Base-by-base conservation (phyloP, 92 coral and sea anemone genomes). In the Parazoanthus atlanticus region DNA sequence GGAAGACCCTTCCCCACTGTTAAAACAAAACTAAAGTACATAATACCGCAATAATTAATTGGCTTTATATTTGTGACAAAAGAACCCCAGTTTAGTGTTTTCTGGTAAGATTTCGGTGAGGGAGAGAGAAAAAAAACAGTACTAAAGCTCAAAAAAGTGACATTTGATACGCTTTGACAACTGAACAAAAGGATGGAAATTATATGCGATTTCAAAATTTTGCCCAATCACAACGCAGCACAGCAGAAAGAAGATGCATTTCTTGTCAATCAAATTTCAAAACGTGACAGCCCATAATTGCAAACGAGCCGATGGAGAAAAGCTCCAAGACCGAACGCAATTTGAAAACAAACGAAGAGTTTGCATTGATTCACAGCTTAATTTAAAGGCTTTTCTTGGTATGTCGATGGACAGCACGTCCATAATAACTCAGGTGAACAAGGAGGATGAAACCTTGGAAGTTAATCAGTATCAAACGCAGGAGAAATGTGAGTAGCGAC, bases 321-420 rank as follows among this genome's bases (percentile, higher is more conserved):
- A 69, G 84, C 87, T 84, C 74, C 78, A 31, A 70, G 87, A 38
- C 87, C n/a, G 78, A 84, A 71, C 87, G 87, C 78, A 84, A 70
- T 84, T 84, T 84, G 87, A 84, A 84, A 84, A 84, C 87, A 84
- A 84, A 84, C 87, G 78, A 46, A 41, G 78, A 84, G 61, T 46
- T 84, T 69, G 78, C 67, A 30, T 70, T 84, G 34, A 69, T 84
- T 84, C 70, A 84, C 65, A 16, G 87, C 87, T 43, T 72, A 70
- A 46, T 84, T 84, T 84, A 46, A 43, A 84, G 67, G 67, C 31
- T 28, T 41, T 72, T 70, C 64, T 69, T 47, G 87, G 87, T 70
- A 70, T 89, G 85, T 92, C 93, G 85, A 97, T 97, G 99, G 99
- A 97, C 98, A 97, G 93, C 93, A 97, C 94, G 95, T 97, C 99